Evolutionary conservation across 1,140 invertebrate species (phyloP), one percentile per base, ranked within the genome.

Genomic region (Drosophila oshimai): DNA sequence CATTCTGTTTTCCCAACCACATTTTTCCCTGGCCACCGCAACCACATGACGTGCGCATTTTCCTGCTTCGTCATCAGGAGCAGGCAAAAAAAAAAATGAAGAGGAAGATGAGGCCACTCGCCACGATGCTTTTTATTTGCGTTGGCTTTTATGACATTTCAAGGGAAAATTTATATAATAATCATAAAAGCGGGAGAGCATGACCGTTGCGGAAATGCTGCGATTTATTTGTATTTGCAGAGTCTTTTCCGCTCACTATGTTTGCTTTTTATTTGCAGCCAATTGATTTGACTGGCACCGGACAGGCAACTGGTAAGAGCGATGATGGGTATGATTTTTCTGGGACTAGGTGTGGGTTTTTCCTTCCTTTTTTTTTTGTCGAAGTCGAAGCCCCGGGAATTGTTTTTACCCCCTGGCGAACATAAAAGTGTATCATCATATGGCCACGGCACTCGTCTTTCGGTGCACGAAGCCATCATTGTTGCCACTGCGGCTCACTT

Each of bases 201-300:
- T 80, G 80, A 80, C 75, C 81, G 61, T 68, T 75, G 80, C 75
- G 79, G 80, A 84, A 84, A 75, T 73, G 55, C 80, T 86, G 80
- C 80, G 80, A 84, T 84, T 84, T 84, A 84, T 84, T 84, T 80
- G 71, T 84, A 62, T 86, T 84, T 79, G 79, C 53, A 74, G 79
- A 77, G 73, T 83, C 61, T 71, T 33, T 70, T 50, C 65, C 54
- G 67, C 31, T 39, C 41, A 31, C 12, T 15, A 44, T 71, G 45
- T 72, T 72, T 54, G 53, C 58, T 71, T 86, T 86, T 79, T 78
- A 74, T 80, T 72, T 80, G 49, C 71, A 60, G 80, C 71, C 80
- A 84, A 84, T 86, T 84, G 80, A 84, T 84, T 84, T 84, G 80
- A 80, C 80, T 75, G 80, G 47, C 49, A n/a, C n/a, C n/a, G n/a